Conservation (phyloP, 2,113 vertebrate genomes). For the Calyptommatus sinebrachiatus region DNA sequence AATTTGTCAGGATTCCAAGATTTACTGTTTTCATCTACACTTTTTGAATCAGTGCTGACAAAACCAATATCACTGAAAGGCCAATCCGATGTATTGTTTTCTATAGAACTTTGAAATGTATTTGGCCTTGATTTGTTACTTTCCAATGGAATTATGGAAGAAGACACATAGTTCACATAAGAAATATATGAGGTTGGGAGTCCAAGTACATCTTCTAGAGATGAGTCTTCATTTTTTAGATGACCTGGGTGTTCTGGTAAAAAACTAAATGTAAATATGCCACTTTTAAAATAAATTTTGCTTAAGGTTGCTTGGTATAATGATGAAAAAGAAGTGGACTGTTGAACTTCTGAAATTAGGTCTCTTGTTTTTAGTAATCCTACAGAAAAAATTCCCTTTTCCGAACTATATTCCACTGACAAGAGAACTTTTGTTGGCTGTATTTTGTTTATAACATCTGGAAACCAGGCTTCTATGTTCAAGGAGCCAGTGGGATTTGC, state of each 20-base stretch:
- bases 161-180: slow-evolving; percentile 31
- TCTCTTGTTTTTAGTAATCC: slow-evolving; percentile 33
- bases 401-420: slow-evolving; percentile 15
- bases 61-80: slow-evolving; percentile 28
- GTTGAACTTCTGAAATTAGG: slow-evolving; percentile 38
- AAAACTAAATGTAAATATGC: slow-evolving; percentile 17
- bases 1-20: slow-evolving; percentile 22
- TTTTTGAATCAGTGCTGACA: slow-evolving; percentile 20
- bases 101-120: slow-evolving; percentile 21
- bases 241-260: slow-evolving; percentile 1
- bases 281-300: slow-evolving; percentile 33
- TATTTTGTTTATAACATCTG: slow-evolving; percentile 30
- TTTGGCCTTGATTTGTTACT: slow-evolving; percentile 33
- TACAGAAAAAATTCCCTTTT: slow-evolving; percentile 27
- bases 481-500: slow-evolving; percentile 25
- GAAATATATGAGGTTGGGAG: slow-evolving; percentile 14
- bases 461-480: slow-evolving; percentile 35
- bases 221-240: background rate
- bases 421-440: slow-evolving; percentile 26
- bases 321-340: background rate
- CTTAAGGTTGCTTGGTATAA: slow-evolving; percentile 31
- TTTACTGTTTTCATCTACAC: background rate
- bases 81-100: slow-evolving; percentile 25
- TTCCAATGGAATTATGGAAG: slow-evolving; percentile 37
- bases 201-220: slow-evolving; percentile 12